Evolutionary conservation across 2,113 vertebrate species (phyloP), one percentile per base, ranked within the genome.

Genomic region (Scalopus aquaticus): DNA sequence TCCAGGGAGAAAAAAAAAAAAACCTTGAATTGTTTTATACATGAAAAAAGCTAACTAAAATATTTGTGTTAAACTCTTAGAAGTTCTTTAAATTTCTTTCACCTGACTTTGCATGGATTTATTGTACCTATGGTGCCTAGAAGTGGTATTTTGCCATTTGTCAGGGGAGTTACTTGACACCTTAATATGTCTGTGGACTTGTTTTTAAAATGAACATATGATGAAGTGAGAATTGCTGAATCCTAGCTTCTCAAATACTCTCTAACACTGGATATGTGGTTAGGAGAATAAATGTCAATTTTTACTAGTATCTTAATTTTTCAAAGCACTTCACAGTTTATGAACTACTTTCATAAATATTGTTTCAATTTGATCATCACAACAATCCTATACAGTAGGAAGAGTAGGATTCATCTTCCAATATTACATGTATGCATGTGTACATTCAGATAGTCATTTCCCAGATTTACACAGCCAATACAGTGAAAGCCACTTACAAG

Each of bases 251-350:
- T 90, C n/a, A 24, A 84, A 84, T 37, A 76, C 35, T 69, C 78
- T 67, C 32, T 87, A 92, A 88, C 30, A 88, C 84, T 83, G 13
- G 76, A 58, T 51, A 19, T 54, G 13, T 77, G 10, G 65, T 92
- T 88, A 84, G 16, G 39, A 95, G 17, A 95, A 69, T 49, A 92
- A 76, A 96, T 70, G 42, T 69, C 83, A 88, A 95, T 58, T 54
- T 67, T 78, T 83, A 93, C 64, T 37, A 88, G 51, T 17, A 93
- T 67, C 62, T 94, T 76, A 77, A 58, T 67, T 93, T 93, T 84
- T 6, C 39, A 93, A 90, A 88, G 20, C 9, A 93, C 32, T 86
- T 87, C 44, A 92, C 7, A 15, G 35, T 84, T 87, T 78, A 67
- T 44, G 9, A 95, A 86, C 78, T 44, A 79, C 17, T 83, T 90